A percentile compares a stretch with the other conserved stretches of the same genome.
phyloP scores from a whole-genome alignment of 2,888 invertebrate species.

The Yponomeuta evonymella region DNA sequence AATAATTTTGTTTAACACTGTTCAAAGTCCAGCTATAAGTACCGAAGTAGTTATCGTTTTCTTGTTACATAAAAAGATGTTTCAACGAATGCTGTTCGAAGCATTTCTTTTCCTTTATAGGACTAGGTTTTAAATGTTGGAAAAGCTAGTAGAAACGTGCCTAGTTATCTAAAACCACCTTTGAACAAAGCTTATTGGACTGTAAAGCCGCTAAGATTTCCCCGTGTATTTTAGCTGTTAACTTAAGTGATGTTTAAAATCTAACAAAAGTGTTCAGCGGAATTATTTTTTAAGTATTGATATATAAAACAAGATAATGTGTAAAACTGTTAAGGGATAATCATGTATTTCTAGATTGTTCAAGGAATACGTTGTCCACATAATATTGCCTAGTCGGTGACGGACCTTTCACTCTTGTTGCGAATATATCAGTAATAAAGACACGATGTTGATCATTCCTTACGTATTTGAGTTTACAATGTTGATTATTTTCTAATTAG shows the following conservation, averaged over 20 bases:
- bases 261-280: constrained; percentile 70
- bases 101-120: too few relatives aligned
- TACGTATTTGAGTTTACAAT: constrained; percentile 60
- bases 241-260: constrained; percentile 66
- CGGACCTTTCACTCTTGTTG: constrained; percentile 66
- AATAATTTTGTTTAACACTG: too few relatives aligned
- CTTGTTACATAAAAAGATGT: too few relatives aligned
- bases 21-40: too few relatives aligned
- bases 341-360: constrained; percentile 67
- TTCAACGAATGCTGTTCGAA: too few relatives aligned
- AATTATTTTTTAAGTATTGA: constrained; percentile 69
- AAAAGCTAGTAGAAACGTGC: too few relatives aligned
- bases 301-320: constrained; percentile 49
- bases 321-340: constrained; percentile 68
- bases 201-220: too few relatives aligned
- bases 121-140: too few relatives aligned
- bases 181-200: too few relatives aligned
- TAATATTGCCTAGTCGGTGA: constrained; percentile 51
- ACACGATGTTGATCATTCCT: constrained; percentile 57
- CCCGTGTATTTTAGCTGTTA: constrained; percentile 57
- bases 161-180: too few relatives aligned
- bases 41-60: too few relatives aligned
- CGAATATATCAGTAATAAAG: constrained; percentile 49
- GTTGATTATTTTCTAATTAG: constrained; percentile 57
- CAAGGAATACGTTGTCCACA: constrained; percentile 62